Percentiles rank a stretch among this genome's conserved stretches.
phyloP scores from a whole-genome alignment of 1,140 invertebrate genomes.

The Drosophila gunungcola region DNA sequence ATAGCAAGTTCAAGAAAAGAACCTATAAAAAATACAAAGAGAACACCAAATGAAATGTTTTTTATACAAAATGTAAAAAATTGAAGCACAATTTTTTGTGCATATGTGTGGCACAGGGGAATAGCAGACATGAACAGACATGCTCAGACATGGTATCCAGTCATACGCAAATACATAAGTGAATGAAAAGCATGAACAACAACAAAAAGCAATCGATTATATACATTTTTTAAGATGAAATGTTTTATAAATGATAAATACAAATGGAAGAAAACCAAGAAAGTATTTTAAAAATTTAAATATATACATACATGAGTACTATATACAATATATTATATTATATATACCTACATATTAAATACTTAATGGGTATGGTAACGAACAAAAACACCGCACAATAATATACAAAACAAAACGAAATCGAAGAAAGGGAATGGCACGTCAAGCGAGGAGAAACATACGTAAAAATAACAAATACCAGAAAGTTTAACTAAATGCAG shows the following conservation, averaged over 20 bases:
- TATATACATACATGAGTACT: conserved; percentile 82
- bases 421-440: conserved; percentile 13
- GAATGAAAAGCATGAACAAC: conserved; percentile 58
- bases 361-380: conserved; percentile 79
- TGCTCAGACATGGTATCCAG: conserved; percentile 10
- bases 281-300: conserved; percentile 83
- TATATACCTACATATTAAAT: conserved; percentile 78
- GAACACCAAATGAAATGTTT: conserved; percentile 69
- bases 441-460: conserved; percentile 45
- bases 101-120: conserved; percentile 14
- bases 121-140: conserved; percentile 14
- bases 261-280: conserved; percentile 60
- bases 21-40: conserved; percentile 24
- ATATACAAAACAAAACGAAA: conserved; percentile 70
- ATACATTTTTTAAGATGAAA: conserved; percentile 79
- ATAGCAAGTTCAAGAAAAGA: conserved; percentile 43
- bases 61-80: conserved; percentile 56
- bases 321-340: conserved; percentile 67
- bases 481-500: conserved; percentile 60
- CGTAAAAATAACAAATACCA: conserved; percentile 52
- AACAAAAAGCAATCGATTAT: conserved; percentile 81
- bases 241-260: conserved; percentile 71
- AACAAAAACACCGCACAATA: conserved; percentile 83
- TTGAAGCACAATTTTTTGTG: conserved; percentile 62
- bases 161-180: conserved; percentile 25